Base-by-base conservation (phyloP, 2,888 invertebrate genomes). In the Dynastes grantii region DNA sequence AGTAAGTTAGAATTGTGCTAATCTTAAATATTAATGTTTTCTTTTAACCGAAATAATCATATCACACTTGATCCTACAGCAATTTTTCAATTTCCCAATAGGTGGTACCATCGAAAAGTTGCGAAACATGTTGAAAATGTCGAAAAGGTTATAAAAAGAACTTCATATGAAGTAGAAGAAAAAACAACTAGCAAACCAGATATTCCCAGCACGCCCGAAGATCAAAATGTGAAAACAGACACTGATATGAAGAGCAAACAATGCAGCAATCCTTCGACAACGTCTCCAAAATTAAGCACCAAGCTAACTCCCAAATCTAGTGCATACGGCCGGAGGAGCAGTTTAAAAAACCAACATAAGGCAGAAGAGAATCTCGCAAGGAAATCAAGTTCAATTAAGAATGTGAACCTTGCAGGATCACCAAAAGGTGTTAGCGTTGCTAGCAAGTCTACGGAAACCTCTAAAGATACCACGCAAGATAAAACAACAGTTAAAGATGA, bases 1-100 rank as follows among this genome's bases (percentile, higher is more conserved):
- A 89, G 88, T 89, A 83, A 81, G 81, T 64, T 78, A 71, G 13
- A 13, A 27, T n/a, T 11, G 40, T 71, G 22, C 22, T 22, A 45
- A 11, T 8, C 11, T 1, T 11, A 8, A 45, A 11, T 11, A 8
- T 45, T 8, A 11, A 45, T 37, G 5, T 4, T 37, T 37, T 5
- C 5, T 37, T 37, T 37, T 37, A 0, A 32, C 4, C 32, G 32
- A 32, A 32, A 37, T 37, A 37, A 37, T 37, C 37, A 37, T 37
- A 37, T 3, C 37, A 37, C 6, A 6, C 37, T 37, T 5, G 37
- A 37, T 37, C 37, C 37, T 37, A 37, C 37, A 37, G 37, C 6
- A 5, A 5, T 37, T 5, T 11, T 45, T 45, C 2, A 45, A 45
- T 45, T 11, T 45, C 8, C 45, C 45, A 8, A 8, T 51, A 68